Conservation (phyloP, 2,888 invertebrate genomes). For the Seira sanloemensis region DNA sequence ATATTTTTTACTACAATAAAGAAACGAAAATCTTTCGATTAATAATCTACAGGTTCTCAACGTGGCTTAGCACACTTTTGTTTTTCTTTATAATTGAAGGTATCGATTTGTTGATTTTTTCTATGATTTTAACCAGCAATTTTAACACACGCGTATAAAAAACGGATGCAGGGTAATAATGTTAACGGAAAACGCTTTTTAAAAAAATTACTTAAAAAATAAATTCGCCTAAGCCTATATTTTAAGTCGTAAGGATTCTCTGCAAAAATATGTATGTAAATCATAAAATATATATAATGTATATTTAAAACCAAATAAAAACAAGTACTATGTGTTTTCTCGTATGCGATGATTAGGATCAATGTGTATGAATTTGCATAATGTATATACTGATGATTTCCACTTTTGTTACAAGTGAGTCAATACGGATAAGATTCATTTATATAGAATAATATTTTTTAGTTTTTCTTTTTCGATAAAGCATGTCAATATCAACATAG, state of each 20-base stretch:
- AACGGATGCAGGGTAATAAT: too few species aligned
- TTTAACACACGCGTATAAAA: too few species aligned
- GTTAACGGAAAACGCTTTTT: too few species aligned
- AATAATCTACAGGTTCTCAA: slow-evolving; percentile 29
- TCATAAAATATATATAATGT: too few species aligned
- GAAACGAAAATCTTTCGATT: slow-evolving; percentile 10
- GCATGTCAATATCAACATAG: slow-evolving; percentile 64
- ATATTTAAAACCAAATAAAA: neutral
- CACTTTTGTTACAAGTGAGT: neutral
- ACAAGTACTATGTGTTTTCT: neutral
- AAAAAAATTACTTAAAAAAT: too few species aligned
- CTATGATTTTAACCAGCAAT: slow-evolving; percentile 41
- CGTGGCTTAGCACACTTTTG: slow-evolving; percentile 45
- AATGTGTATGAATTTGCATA: neutral
- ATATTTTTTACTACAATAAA: neutral
- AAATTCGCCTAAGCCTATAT: too few species aligned
- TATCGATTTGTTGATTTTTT: slow-evolving; percentile 36
- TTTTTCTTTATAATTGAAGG: slow-evolving; percentile 32
- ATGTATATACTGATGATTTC: neutral
- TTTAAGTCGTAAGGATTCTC: too few species aligned
- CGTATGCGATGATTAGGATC: neutral
- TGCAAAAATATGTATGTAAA: too few species aligned
- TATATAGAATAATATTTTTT: neutral
- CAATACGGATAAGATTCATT: too few species aligned
- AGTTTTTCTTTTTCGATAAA: slow-evolving; percentile 55